These are phyloP conservation scores for Benthosema pterotum DNA, from an alignment of 2,797 vertebrate genomes.

Conservation along the genomic window DNA sequence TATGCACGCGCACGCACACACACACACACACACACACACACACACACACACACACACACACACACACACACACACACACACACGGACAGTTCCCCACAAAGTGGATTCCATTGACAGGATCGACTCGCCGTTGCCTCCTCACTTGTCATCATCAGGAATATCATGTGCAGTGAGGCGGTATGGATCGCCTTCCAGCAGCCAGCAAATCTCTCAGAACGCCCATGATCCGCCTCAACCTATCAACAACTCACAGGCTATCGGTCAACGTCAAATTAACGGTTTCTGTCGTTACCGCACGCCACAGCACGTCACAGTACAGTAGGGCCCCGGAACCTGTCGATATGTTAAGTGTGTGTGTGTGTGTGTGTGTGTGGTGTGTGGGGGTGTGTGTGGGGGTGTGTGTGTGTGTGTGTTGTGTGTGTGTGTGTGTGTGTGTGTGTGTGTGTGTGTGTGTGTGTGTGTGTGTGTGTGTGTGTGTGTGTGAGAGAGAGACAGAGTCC, in stretches of 20 bases:
- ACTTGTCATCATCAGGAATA: constrained; percentile 76
- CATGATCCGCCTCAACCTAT: constrained; percentile 67
- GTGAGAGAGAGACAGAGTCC: too few relatives aligned
- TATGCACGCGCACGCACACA: too few relatives aligned
- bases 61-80: constrained; percentile 2
- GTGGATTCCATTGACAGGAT: constrained; percentile 66
- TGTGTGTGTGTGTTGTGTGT: not conserved
- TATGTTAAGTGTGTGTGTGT: constrained; percentile 10
- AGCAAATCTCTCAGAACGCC: constrained; percentile 70
- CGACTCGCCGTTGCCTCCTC: constrained; percentile 54
- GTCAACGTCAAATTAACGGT: constrained; percentile 72
- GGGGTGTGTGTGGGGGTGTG: too few relatives aligned
- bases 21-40: too few relatives aligned
- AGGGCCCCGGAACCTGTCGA: constrained; percentile 10
- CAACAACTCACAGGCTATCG: constrained; percentile 57
- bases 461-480: too few relatives aligned
- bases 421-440: constrained; percentile 13
- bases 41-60: too few relatives aligned
- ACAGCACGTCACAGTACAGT: constrained; percentile 4
- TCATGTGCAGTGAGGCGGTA: constrained; percentile 67
- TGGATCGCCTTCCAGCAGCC: constrained; percentile 63
- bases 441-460: constrained; percentile 2
- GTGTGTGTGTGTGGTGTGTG: too few relatives aligned
- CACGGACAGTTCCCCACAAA: constrained; percentile 27
- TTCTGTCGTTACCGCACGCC: constrained; percentile 39